Evolutionary conservation across 2,888 invertebrate genomes (phyloP), one percentile per base, ranked within the genome.

Genomic region (Cerceris ruficornis): DNA sequence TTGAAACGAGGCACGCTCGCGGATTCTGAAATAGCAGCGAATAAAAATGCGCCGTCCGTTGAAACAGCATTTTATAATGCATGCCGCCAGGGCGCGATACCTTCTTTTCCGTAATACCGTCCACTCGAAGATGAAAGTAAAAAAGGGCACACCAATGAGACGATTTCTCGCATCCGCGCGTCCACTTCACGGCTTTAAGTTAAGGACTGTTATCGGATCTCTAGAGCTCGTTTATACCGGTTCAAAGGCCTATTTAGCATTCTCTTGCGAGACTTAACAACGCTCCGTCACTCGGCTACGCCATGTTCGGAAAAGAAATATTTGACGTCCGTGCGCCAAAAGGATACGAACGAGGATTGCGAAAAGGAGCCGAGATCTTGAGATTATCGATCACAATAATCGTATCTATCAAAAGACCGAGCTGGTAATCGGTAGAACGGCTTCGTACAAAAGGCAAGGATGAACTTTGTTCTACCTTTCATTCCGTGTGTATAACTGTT

Each of bases 211-310:
- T 85, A 85, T 85, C 81, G 85, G 69, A 85, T 83, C 85, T 77
- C 69, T 67, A 69, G 61, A 73, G 80, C 83, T 81, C 81, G 84
- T 83, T 84, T 79, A 70, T 77, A 64, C 70, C 79, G 86, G 84
- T 84, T 83, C 86, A 86, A 83, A 86, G 84, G 79, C 75, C 81
- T 81, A 83, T 81, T 84, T 83, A 83, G 79, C 84, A 84, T 84
- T 86, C 83, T 62, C 86, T 74, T 86, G 74, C 71, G 81, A 74
- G 78, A 75, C 75, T 77, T 86, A 85, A 83, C 83, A 79, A 85
- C 78, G 79, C 70, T 61, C 64, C 69, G 73, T 55, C 68, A 73
- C 81, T 77, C 70, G 62, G 39, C 70, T 61, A 54, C 55, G 55
- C 46, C 61, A 52, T 54, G 74, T 43, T 55, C 69, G 42, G 70